A percentile compares a stretch with the other conserved stretches of the same genome.
phyloP scores from a whole-genome alignment of 2,797 vertebrate genomes.

The Sebastiscus albofasciatus region DNA sequence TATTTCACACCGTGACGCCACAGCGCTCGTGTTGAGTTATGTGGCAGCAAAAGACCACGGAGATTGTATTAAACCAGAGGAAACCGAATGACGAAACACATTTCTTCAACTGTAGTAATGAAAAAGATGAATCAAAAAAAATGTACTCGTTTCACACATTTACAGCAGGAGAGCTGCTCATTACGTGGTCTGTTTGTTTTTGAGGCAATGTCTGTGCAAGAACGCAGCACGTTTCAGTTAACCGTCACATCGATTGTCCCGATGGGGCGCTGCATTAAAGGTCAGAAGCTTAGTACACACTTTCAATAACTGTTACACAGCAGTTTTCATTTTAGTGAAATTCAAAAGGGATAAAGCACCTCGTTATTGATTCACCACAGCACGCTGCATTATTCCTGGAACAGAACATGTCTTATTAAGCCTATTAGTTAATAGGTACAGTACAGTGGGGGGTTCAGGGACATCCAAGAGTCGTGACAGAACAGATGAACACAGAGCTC shows the following conservation, averaged over 20 bases:
- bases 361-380: constrained; percentile 5
- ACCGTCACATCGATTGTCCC: neutral
- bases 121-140: constrained; percentile 21
- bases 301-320: neutral
- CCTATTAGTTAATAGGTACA: neutral
- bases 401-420: neutral
- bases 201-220: constrained; percentile 1
- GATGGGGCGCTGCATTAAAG: neutral
- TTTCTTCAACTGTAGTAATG: constrained; percentile 17
- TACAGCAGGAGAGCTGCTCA: neutral
- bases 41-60: neutral
- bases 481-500: neutral
- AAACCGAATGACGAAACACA: constrained; percentile 30
- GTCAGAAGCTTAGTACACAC: neutral
- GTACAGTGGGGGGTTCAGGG: neutral
- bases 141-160: constrained; percentile 6
- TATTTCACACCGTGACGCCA: constrained; percentile 31
- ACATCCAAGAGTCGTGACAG: neutral
- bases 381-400: neutral
- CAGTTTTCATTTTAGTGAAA: neutral
- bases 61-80: neutral
- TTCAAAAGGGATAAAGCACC: neutral
- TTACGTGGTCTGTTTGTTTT: constrained; percentile 11
- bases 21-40: neutral
- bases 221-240: neutral